phyloP scores from a whole-genome alignment of 92 coral and sea anemone species.

The Actinernus sp. region DNA sequence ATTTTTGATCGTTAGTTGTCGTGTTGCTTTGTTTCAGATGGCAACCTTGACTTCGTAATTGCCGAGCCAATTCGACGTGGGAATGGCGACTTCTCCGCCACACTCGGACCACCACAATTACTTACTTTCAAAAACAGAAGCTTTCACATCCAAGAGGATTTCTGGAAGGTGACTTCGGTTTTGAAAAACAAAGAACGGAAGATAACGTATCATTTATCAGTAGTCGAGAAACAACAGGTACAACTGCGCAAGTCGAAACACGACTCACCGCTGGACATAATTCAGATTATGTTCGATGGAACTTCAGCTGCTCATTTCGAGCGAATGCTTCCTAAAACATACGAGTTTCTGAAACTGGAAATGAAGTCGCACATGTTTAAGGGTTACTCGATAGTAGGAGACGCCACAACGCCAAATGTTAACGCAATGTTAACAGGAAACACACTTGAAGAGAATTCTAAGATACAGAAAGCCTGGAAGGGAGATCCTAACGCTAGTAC shows the following conservation, averaged over 20 bases:
- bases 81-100: too few relatives aligned
- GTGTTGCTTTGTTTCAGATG: too few relatives aligned
- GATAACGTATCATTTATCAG: constrained; percentile 51
- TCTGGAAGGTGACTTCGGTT: too few relatives aligned
- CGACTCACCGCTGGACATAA: constrained; percentile 45
- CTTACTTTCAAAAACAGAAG: too few relatives aligned
- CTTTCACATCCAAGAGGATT: too few relatives aligned
- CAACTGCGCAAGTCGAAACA: constrained; percentile 36
- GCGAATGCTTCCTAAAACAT: constrained; percentile 65
- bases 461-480: neutral
- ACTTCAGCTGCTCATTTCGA: constrained; percentile 80
- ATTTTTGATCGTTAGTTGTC: too few relatives aligned
- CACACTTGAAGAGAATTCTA: neutral
- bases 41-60: too few relatives aligned
- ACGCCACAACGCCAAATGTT: constrained; percentile 16
- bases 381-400: too few relatives aligned
- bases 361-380: constrained; percentile 46
- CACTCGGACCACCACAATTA: too few relatives aligned
- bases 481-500: neutral
- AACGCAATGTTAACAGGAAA: constrained; percentile 10
- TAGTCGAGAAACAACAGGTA: constrained; percentile 59
- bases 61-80: too few relatives aligned
- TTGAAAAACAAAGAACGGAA: too few relatives aligned
- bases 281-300: constrained; percentile 58
- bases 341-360: constrained; percentile 46